These are phyloP conservation scores for Dolichoris vasculosae DNA, from an alignment of 1,140 invertebrate genomes.

Conservation along the genomic window DNA sequence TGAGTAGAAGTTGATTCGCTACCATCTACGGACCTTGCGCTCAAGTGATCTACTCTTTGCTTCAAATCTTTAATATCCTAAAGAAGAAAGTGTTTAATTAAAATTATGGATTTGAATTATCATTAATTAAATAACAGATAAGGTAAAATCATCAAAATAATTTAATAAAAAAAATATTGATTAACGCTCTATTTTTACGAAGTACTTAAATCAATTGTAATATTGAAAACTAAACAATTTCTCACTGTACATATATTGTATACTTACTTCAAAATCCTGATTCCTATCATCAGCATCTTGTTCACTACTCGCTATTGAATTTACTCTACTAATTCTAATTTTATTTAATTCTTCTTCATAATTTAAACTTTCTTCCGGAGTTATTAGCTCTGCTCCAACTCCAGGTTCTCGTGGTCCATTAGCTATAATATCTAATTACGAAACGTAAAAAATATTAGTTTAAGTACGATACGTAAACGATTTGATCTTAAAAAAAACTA, in stretches of 20 bases:
- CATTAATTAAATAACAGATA: too few relatives aligned
- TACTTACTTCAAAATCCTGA: slow-evolving; percentile 64
- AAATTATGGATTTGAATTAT: too few relatives aligned
- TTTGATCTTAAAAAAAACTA: too few relatives aligned
- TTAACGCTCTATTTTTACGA: too few relatives aligned
- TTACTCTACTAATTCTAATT: slow-evolving; percentile 61
- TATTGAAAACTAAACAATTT: too few relatives aligned
- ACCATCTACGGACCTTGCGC: slow-evolving; percentile 67
- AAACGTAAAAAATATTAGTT: slow-evolving; percentile 34
- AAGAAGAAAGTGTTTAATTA: slow-evolving; percentile 33
- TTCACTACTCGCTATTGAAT: slow-evolving; percentile 63
- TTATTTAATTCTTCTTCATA: slow-evolving; percentile 64
- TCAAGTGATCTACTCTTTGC: slow-evolving; percentile 64
- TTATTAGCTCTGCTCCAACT: slow-evolving; percentile 87
- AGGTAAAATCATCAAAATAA: too few relatives aligned
- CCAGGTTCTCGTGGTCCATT: slow-evolving; percentile 88
- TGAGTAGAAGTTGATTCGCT: slow-evolving; percentile 69
- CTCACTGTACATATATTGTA: too few relatives aligned
- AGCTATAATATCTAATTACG: slow-evolving; percentile 66
- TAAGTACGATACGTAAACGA: too few relatives aligned
- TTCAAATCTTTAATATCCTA: slow-evolving; percentile 62
- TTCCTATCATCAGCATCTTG: slow-evolving; percentile 60
- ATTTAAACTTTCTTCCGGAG: slow-evolving; percentile 71
- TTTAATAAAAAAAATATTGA: too few relatives aligned
- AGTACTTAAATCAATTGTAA: too few relatives aligned